Percentiles rank a stretch among this genome's conserved stretches.
Evolutionary conservation across 2,113 vertebrate species (phyloP).

Genomic region (Semnopithecus entellus): DNA sequence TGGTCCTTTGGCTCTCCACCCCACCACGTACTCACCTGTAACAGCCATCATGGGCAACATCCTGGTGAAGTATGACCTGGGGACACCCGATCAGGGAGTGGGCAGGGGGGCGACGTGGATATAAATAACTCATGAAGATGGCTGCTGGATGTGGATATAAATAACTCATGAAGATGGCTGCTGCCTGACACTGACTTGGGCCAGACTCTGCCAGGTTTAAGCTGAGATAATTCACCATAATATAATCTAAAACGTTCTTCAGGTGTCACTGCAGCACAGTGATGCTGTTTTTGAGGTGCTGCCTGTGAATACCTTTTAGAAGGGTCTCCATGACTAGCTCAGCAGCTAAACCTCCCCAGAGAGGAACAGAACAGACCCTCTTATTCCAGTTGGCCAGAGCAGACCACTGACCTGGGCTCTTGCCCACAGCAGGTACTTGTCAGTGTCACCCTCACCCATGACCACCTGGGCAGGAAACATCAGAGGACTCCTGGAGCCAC

Average conservation of each 20-base stretch:
- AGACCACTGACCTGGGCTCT: not conserved
- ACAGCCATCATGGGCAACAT: not conserved
- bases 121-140: not conserved
- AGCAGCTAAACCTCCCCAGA: not conserved
- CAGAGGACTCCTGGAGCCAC: not conserved
- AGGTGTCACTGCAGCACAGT: not conserved
- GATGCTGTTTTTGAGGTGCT: not conserved
- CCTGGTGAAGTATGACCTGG: no score
- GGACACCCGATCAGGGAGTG: fast-evolving
- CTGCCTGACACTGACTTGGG: not conserved
- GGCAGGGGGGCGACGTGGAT: no score
- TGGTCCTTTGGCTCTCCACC: not conserved
- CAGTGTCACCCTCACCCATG: not conserved
- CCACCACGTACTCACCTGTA: not conserved
- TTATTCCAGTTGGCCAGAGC: not conserved
- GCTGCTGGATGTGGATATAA: not conserved
- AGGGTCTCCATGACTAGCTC: not conserved
- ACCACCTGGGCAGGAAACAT: not conserved
- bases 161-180: not conserved
- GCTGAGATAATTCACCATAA: not conserved
- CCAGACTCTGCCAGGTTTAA: not conserved
- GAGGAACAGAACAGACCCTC: not conserved
- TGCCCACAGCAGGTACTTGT: not conserved
- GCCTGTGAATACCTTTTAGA: not conserved
- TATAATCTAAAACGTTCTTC: not conserved